Evolutionary conservation across 2,797 vertebrate species (phyloP).

Genomic region (Sebastes glaucus): DNA sequence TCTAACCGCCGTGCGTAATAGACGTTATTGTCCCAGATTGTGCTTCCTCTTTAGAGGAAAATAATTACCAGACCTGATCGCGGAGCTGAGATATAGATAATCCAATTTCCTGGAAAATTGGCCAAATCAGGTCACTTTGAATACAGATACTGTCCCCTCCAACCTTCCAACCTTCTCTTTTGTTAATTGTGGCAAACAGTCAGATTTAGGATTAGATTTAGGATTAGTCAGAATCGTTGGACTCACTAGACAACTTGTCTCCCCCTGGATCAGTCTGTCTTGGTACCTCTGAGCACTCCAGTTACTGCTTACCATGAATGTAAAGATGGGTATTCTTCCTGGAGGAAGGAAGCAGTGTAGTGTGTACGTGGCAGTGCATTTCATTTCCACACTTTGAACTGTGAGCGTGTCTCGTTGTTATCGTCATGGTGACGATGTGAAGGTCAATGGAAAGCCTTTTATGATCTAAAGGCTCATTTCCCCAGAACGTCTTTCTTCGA

Average conservation of each 20-base stretch:
- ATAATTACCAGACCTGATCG: not conserved
- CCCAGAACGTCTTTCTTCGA: not conserved
- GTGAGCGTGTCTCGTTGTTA: not conserved
- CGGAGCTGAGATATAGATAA: slow-evolving; percentile 2
- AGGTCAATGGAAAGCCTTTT: not conserved
- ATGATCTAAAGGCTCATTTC: slow-evolving; percentile 18
- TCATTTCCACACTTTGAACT: not conserved
- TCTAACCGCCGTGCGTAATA: not conserved
- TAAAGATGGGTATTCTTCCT: not conserved
- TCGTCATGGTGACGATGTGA: not conserved
- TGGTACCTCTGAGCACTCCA: not conserved
- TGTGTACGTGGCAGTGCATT: not conserved
- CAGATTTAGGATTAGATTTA: not conserved
- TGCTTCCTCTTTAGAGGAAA: not conserved
- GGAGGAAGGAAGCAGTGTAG: not conserved
- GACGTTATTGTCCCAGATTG: not conserved
- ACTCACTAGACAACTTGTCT: not conserved
- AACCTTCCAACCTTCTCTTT: not conserved
- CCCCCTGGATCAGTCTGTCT: not conserved
- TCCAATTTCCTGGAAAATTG: slow-evolving; percentile 18
- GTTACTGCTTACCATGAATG: not conserved
- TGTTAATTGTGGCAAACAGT: not conserved
- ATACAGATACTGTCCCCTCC: not conserved
- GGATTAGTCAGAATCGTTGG: not conserved
- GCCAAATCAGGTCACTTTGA: slow-evolving; percentile 22